Base-by-base conservation (phyloP, 1,140 invertebrate genomes). In the Diachasma alloeum region DNA sequence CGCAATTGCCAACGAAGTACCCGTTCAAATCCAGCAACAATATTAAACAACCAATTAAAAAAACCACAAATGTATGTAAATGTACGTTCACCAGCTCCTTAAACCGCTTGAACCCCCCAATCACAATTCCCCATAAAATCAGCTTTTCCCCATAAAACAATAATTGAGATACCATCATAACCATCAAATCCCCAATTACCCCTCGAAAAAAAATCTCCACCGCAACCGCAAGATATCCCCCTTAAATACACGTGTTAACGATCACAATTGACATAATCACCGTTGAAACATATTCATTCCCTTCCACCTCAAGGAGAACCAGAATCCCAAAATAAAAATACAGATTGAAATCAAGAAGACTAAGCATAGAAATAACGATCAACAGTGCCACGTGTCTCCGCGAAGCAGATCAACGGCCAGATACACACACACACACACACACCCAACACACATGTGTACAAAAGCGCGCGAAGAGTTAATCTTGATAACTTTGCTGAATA, bases 401-500 rank as follows among this genome's bases (percentile, higher is more conserved):
- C 79, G 81, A 77, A 82, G 80, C 79, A 84, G 83, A 86, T 85
- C 81, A 81, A 78, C 48, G 67, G 73, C 72, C 48, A 83, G 82
- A 84, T 83, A 82, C 80, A 82, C 74, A 39, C 74, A 79, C 74
- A 72, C 81, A 81, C 78, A 81, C 78, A 76, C 73, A 72, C 74
- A 69, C 67, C 42, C 63, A 79, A 75, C 67, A 46, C 67, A 74
- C 36, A 37, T 72, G 26, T 69, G 56, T 67, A 26, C 72, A 67
- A 63, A 10, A 66, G 63, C 68, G n/a, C 78, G 74, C 75, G 78
- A 69, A 71, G 79, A 82, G 83, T 82, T 82, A 82, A 89, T 89
- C 88, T 88, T 84, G 87, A 88, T 89, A 84, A 75, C 81, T 79
- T 74, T 74, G 69, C 69, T 67, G 72, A 76, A 81, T 85, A 89